Conservation (phyloP, 2,888 invertebrate genomes). For the Seira musarum region DNA sequence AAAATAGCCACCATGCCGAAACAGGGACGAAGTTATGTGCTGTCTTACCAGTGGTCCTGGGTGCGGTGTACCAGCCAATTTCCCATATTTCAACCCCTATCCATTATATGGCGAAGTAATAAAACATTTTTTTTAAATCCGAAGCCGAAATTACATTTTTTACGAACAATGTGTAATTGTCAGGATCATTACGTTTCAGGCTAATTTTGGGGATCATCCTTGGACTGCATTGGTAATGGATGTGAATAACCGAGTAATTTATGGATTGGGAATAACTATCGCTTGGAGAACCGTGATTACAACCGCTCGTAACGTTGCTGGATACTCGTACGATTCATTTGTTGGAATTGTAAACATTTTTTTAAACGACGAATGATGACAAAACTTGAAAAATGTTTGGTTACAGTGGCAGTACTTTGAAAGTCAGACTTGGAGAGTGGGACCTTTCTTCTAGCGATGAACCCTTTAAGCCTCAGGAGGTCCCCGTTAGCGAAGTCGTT, state of each 20-base stretch:
- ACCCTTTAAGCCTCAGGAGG: slow-evolving; percentile 66
- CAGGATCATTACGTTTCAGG: too few species aligned
- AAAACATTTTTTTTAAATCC: too few species aligned
- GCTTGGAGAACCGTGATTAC: slow-evolving; percentile 66
- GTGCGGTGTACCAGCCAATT: slow-evolving; percentile 67
- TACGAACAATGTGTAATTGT: too few species aligned
- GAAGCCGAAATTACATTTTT: too few species aligned
- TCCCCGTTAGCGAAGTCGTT: slow-evolving; percentile 58
- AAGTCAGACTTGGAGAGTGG: slow-evolving; percentile 69
- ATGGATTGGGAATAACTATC: slow-evolving; percentile 68
- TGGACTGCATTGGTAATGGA: slow-evolving; percentile 69
- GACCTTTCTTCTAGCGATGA: slow-evolving; percentile 65
- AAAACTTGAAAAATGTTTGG: too few species aligned
- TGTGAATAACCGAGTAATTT: slow-evolving; percentile 66
- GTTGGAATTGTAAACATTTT: slow-evolving; percentile 1
- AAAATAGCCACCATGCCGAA: slow-evolving; percentile 66
- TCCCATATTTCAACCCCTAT: slow-evolving; percentile 68
- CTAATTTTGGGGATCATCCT: slow-evolving; percentile 69
- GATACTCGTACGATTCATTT: slow-evolving; percentile 55
- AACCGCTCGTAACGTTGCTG: slow-evolving; percentile 66
- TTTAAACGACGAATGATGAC: too few species aligned
- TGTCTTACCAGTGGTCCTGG: slow-evolving; percentile 67
- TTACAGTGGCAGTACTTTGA: slow-evolving; percentile 59
- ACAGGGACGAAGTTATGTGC: slow-evolving; percentile 68
- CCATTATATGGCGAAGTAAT: slow-evolving; percentile 68